Evolutionary conservation across 2,888 invertebrate species (phyloP).

Genomic region (Parnassius mnemosyne): DNA sequence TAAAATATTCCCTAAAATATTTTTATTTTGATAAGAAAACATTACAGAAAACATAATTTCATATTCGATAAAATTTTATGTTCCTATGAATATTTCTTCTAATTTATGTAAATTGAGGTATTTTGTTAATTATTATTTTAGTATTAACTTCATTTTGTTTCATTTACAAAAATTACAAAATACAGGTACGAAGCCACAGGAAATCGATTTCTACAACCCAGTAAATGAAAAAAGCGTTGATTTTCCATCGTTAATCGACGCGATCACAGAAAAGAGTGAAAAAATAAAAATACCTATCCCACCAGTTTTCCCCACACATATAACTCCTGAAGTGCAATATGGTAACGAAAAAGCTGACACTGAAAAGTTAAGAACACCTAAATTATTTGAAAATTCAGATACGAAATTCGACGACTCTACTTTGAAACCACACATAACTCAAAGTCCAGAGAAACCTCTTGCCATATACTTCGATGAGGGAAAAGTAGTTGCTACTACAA

Average conservation of each 20-base stretch:
- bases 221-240: constrained; percentile 51
- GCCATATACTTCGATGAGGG: constrained; percentile 64
- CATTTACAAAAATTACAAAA: constrained; percentile 37
- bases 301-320: constrained; percentile 68
- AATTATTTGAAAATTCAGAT: constrained; percentile 46
- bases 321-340: constrained; percentile 76
- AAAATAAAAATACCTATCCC: constrained; percentile 53
- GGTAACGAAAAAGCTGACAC: constrained; percentile 72
- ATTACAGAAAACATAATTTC: too few relatives aligned
- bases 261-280: constrained; percentile 40
- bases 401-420: constrained; percentile 54
- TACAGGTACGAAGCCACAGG: constrained; percentile 69
- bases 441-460: constrained; percentile 69
- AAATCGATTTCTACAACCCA: constrained; percentile 72
- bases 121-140: too few relatives aligned
- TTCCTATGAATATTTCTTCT: too few relatives aligned
- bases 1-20: too few relatives aligned
- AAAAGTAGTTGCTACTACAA: constrained; percentile 42
- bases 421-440: constrained; percentile 70
- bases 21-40: too few relatives aligned
- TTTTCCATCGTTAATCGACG: constrained; percentile 43
- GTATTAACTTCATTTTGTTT: not conserved
- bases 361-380: constrained; percentile 58
- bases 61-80: too few relatives aligned
- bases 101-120: too few relatives aligned